Percentiles rank a stretch among this genome's conserved stretches.
Conservation (phyloP, 2,888 invertebrate species). For the Drosophila histrio region DNA sequence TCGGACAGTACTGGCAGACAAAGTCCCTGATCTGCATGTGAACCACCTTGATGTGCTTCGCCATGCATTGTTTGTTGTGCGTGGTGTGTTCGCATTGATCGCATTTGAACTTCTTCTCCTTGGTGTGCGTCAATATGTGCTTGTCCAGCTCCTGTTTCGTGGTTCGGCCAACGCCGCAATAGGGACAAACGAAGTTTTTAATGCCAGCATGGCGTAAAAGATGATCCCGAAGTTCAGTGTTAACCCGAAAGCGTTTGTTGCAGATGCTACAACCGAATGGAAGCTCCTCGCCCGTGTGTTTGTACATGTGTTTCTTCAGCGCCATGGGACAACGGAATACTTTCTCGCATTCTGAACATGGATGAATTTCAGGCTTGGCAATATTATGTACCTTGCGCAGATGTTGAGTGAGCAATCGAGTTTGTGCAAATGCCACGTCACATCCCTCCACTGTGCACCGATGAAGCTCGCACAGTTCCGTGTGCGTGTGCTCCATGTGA, state of each 20-base stretch:
- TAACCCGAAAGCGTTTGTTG: constrained; percentile 80
- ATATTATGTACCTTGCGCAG: constrained; percentile 75
- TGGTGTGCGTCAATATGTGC: constrained; percentile 82
- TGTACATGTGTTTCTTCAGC: constrained; percentile 81
- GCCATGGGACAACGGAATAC: constrained; percentile 82
- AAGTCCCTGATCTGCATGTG: constrained; percentile 81
- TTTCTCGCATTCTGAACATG: constrained; percentile 81
- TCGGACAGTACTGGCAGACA: constrained; percentile 81
- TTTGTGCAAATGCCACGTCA: constrained; percentile 72
- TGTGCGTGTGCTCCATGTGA: constrained; percentile 79
- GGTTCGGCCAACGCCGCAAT: constrained; percentile 82
- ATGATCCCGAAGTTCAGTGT: constrained; percentile 82
- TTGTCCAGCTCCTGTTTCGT: constrained; percentile 82
- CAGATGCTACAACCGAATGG: constrained; percentile 82
- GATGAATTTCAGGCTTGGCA: constrained; percentile 67
- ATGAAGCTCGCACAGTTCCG: constrained; percentile 72
- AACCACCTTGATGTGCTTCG: constrained; percentile 81
- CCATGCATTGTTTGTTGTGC: constrained; percentile 77
- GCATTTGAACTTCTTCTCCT: constrained; percentile 81
- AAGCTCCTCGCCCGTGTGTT: constrained; percentile 81
- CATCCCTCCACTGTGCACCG: constrained; percentile 80
- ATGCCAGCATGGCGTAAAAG: constrained; percentile 82
- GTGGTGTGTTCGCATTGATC: constrained; percentile 75
- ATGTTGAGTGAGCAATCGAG: constrained; percentile 79
- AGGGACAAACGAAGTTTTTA: constrained; percentile 82